Conservation (phyloP, 2,888 invertebrate species). For the Patella caerulea region DNA sequence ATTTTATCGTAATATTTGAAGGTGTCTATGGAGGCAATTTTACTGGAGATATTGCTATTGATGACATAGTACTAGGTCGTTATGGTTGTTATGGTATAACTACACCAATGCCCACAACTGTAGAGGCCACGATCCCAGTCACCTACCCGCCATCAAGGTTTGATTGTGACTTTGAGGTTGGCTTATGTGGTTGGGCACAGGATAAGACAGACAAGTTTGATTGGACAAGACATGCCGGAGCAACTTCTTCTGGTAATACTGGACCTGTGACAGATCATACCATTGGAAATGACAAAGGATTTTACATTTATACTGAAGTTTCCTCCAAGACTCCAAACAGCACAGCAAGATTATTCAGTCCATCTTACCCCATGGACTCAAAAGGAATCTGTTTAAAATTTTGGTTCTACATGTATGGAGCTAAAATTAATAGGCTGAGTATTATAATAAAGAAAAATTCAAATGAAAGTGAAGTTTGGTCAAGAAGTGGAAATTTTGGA, state of each 20-base stretch:
- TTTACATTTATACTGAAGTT: slow-evolving; percentile 58
- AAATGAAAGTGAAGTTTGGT: slow-evolving; percentile 42
- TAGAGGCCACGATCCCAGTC: slow-evolving; percentile 38
- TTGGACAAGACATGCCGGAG: slow-evolving; percentile 56
- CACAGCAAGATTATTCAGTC: slow-evolving; percentile 57
- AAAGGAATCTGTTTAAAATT: slow-evolving; percentile 63
- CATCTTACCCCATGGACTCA: slow-evolving; percentile 33
- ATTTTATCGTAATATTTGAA: slow-evolving; percentile 58
- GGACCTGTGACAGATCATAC: slow-evolving; percentile 66
- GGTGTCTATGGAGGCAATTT: slow-evolving; percentile 57
- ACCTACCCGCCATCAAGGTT: slow-evolving; percentile 52
- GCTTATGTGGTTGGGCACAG: slow-evolving; percentile 61
- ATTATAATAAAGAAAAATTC: slow-evolving; percentile 44
- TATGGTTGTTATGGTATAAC: slow-evolving; percentile 41
- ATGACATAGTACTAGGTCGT: slow-evolving; percentile 54
- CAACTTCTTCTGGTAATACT: slow-evolving; percentile 49
- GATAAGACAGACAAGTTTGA: slow-evolving; percentile 60
- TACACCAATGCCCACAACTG: slow-evolving; percentile 36
- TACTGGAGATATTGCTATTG: slow-evolving; percentile 66
- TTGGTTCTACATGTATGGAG: slow-evolving; percentile 70
- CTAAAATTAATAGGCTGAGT: slow-evolving; percentile 58
- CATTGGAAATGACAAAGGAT: slow-evolving; percentile 52
- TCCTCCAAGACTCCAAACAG: slow-evolving; percentile 42
- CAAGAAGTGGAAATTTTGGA: slow-evolving; percentile 57
- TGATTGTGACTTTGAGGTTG: slow-evolving; percentile 63